Evolutionary conservation across 2,113 vertebrate species (phyloP), one percentile per base, ranked within the genome.

Genomic region (Rallus limicola): DNA sequence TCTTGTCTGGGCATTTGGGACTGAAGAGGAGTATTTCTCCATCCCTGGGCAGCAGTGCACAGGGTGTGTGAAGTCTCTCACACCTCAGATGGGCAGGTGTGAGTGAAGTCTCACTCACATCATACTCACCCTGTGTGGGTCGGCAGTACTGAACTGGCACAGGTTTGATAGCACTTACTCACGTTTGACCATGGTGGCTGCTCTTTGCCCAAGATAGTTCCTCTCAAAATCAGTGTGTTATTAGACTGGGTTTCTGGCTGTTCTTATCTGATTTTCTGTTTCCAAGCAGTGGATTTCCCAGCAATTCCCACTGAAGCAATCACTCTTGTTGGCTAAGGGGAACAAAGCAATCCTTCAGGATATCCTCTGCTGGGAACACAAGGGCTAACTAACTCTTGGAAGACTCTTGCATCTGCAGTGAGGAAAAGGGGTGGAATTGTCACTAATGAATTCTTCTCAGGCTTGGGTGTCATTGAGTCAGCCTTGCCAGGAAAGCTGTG

Each of bases 361-460:
- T 96, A 94, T 97, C 97, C 95, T 97, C 88, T 95, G 87, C 88
- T 89, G 90, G 91, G 72, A 95, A 93, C 74, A 18, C 34, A 56
- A 71, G 59, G 69, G 62, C n/a, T 60, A 42, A 48, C 21, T 11
- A 48, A 68, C 52, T 82, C 67, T 69, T 77, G 77, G 92, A 95
- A 82, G 65, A 91, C 53, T 28, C 59, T 92, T 23, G 9, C 50
- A 83, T 81, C 34, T 91, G 24, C 85, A 82, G 64, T 24, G 71
- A 91, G 76, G 75, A 78, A 42, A 83, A 90, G 34, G 29, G 9
- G 3, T 44, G 62, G 72, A 55, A 65, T 86, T 79, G 50, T 38
- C 65, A 44, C 34, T 53, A 58, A 24, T 29, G 23, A 71, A 44
- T 67, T 78, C 65, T 75, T 90, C 65, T 48, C 4, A 5, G 63